Evolutionary conservation across 2,888 invertebrate species (phyloP), one percentile per base, ranked within the genome.

Genomic region (Acanthosepion pharaonis): DNA sequence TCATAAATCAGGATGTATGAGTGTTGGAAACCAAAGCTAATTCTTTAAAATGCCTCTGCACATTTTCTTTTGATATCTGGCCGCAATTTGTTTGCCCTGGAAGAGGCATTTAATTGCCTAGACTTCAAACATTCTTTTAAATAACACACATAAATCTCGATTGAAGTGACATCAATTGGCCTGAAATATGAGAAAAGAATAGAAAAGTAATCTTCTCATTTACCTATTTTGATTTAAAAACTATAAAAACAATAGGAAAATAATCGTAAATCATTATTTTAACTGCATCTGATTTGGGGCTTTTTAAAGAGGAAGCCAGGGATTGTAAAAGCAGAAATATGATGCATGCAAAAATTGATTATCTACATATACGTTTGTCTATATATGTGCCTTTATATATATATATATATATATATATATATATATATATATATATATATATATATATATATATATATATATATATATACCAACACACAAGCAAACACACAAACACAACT

Each of bases 201-300:
- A 28, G 28, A 78, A 78, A 28, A 15, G 55, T 6, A n/a, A 78
- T 28, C 78, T 28, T n/a, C 78, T 78, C 25, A n/a, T 78, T 78
- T 28, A 78, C 28, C 78, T 78, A 28, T 6, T 6, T 78, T 78
- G 5, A 28, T 78, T 28, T 78, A 28, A 55, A 55, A 55, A 55
- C 42, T 55, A 28, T n/a, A 28, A 78, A 28, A 28, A 78, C 78
- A 78, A n/a, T 55, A 28, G 64, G 8, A n/a, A 25, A 64, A 25
- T 78, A 78, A 78, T 78, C 78, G 78, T 78, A 78, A 78, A 78
- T 78, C 78, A 78, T 78, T 78, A 78, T 78, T 78, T n/a, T 78
- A 78, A 78, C 28, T 78, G 78, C 78, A n/a, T 8, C 28, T 28
- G n/a, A 78, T 78, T 55, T 55, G 55, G 55, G 55, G 18, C 9